Evolutionary conservation across 2,113 vertebrate genomes (phyloP).

Genomic region (Columbina picui): DNA sequence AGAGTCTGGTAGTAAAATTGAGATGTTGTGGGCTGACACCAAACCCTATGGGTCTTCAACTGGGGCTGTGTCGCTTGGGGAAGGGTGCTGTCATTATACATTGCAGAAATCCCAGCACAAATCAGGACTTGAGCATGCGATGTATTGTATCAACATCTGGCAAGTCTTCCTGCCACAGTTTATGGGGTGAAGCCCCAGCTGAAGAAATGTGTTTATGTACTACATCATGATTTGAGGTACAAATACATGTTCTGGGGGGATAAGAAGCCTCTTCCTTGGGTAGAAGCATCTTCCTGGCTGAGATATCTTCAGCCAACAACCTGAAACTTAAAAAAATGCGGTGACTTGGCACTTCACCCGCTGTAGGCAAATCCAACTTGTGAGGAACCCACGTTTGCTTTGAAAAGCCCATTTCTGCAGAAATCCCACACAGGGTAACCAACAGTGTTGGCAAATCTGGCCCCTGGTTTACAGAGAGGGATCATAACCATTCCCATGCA

Average conservation of each 20-base stretch:
- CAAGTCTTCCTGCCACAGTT: not conserved
- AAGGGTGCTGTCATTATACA: not conserved
- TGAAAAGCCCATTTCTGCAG: not conserved
- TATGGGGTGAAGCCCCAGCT: not conserved
- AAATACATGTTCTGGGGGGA: accelerated
- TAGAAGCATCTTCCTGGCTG: not conserved
- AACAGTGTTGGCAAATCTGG: not conserved
- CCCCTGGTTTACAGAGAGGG: not conserved
- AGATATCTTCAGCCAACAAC: not conserved
- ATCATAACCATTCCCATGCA: not conserved
- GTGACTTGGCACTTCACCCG: not conserved
- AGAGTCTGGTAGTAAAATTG: not conserved
- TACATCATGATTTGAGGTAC: not conserved
- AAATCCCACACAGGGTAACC: not conserved
- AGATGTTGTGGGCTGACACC: not conserved
- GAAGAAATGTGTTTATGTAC: not conserved
- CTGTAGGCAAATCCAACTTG: not conserved
- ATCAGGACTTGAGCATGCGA: not conserved
- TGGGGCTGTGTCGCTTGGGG: not conserved
- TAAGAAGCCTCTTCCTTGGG: not conserved
- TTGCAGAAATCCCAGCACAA: not conserved
- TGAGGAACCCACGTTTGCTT: not conserved
- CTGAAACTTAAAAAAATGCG: not conserved
- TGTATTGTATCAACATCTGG: not conserved
- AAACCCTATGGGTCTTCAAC: not conserved